Evolutionary conservation across 2,113 vertebrate species (phyloP).

Genomic region (Otis tarda): DNA sequence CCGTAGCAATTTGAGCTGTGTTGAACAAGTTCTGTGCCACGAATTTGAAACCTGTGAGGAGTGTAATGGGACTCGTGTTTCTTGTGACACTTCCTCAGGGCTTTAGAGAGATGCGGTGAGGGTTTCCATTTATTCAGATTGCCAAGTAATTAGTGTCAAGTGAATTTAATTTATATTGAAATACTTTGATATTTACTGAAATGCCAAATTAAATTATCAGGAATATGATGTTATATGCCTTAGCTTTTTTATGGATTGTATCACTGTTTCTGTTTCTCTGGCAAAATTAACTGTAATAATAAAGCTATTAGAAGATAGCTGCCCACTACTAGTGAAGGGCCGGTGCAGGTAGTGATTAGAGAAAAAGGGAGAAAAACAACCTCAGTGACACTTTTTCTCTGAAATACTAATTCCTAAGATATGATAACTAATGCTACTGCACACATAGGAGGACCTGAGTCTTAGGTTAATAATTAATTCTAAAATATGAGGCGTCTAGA

Average conservation of each 20-base stretch:
- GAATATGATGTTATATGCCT: background rate
- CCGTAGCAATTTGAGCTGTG: background rate
- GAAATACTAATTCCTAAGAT: background rate
- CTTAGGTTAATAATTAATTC: constrained; percentile 9
- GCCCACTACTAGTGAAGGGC: background rate
- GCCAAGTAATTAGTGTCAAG: background rate
- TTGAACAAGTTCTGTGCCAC: background rate
- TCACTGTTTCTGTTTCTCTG: background rate
- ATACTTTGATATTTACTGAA: background rate
- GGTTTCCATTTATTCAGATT: background rate
- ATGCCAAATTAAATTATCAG: background rate
- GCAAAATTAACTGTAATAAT: background rate
- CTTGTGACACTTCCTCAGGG: background rate
- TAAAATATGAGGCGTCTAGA: background rate
- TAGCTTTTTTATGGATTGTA: background rate
- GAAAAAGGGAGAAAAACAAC: background rate
- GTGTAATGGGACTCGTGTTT: background rate
- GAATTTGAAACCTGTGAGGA: background rate
- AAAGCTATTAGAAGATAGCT: background rate
- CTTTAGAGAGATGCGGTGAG: background rate
- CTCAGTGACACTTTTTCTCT: background rate
- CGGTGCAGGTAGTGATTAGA: background rate
- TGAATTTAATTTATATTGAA: background rate
- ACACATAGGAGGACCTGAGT: background rate
- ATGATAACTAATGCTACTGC: background rate